Conservation (phyloP, 1,140 invertebrate species). For the Anadara kagoshimensis region DNA sequence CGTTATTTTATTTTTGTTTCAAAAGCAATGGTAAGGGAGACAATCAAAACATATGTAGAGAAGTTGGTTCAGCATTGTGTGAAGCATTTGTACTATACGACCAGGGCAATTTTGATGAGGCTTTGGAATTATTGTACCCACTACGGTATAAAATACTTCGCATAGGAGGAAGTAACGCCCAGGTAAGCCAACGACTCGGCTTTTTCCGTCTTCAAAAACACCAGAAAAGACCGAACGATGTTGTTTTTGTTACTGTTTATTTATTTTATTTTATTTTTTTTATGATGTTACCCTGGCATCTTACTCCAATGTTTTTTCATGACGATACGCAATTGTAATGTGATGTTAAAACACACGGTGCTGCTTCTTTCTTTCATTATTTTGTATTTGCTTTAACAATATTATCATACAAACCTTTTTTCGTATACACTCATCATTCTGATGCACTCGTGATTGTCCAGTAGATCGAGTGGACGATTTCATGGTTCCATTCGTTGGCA, state of each 20-base stretch:
- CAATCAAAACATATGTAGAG: constrained; percentile 48
- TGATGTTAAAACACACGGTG: too few relatives aligned
- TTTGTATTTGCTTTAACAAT: too few relatives aligned
- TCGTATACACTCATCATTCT: too few relatives aligned
- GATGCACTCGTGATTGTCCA: too few relatives aligned
- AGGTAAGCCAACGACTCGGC: constrained; percentile 53
- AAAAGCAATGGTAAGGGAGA: constrained; percentile 17
- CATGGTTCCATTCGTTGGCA: too few relatives aligned
- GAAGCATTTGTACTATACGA: constrained; percentile 69
- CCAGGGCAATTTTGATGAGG: constrained; percentile 63
- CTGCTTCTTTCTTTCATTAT: too few relatives aligned
- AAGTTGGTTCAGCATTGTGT: constrained; percentile 67
- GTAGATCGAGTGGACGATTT: too few relatives aligned
- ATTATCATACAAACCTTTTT: too few relatives aligned
- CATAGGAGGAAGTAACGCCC: constrained; percentile 77
- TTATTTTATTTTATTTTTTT: neutral
- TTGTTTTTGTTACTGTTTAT: too few relatives aligned
- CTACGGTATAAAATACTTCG: constrained; percentile 69
- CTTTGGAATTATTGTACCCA: constrained; percentile 69
- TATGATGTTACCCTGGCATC: neutral
- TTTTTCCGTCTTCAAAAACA: neutral
- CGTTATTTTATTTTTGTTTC: too few relatives aligned
- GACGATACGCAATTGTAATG: too few relatives aligned
- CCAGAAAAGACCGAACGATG: neutral
- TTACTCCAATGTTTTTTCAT: neutral